A percentile compares a stretch with the other conserved stretches of the same genome.
These are phyloP conservation scores for Salmo trutta DNA, from an alignment of 2,797 vertebrate genomes.

Conservation along the genomic window DNA sequence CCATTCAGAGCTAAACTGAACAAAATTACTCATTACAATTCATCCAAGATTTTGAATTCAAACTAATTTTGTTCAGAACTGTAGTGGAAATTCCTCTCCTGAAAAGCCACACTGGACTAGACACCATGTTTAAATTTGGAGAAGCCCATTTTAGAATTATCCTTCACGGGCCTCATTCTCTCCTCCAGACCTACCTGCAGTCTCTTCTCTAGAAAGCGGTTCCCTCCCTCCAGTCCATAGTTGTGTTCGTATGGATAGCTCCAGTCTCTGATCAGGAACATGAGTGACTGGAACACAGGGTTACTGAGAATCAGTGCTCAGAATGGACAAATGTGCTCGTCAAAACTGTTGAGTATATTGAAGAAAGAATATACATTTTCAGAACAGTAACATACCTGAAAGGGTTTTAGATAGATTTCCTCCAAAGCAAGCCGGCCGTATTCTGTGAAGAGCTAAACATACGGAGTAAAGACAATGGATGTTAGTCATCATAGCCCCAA, in stretches of 20 bases:
- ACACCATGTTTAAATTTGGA: neutral
- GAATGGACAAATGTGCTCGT: neutral
- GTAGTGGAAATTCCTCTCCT: neutral
- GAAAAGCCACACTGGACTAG: neutral
- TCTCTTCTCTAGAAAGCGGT: conserved; percentile 85
- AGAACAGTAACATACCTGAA: conserved; percentile 82
- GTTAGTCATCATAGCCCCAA: no score
- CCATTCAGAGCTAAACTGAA: neutral
- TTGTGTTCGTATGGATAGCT: conserved; percentile 95
- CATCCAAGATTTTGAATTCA: neutral
- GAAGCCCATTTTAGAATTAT: neutral
- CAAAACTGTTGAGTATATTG: neutral
- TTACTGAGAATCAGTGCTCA: neutral
- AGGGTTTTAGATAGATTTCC: conserved; percentile 93
- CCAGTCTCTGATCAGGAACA: conserved; percentile 99
- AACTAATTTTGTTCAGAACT: neutral
- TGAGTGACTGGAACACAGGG: conserved; percentile 80
- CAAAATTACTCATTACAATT: neutral
- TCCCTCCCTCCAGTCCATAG: conserved; percentile 91
- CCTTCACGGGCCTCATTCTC: conserved; percentile 52
- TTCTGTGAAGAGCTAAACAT: conserved; percentile 92
- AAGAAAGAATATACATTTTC: neutral
- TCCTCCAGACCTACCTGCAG: conserved; percentile 47
- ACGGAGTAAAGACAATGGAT: conserved; percentile 7
- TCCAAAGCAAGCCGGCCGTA: conserved; percentile 98